Evolutionary conservation across 2,797 vertebrate genomes (phyloP), one percentile per base, ranked within the genome.

Genomic region (Sylvia borin): DNA sequence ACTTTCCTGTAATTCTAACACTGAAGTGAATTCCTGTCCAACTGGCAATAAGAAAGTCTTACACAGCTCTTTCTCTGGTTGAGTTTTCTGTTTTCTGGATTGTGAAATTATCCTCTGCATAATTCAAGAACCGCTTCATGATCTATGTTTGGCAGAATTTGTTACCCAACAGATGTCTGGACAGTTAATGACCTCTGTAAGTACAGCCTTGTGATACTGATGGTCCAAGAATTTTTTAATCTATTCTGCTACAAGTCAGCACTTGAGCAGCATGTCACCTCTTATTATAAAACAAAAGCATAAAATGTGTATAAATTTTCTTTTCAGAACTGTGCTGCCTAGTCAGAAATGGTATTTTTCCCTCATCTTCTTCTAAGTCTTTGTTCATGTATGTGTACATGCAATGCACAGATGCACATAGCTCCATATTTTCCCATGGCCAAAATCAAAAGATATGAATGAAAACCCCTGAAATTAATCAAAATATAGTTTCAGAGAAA

Each of bases 151-250:
- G 94, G 90, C 91, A 95, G 91, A 95, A 92, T 95, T 95, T 96
- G 93, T 95, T 95, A 93, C 85, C 77, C 85, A 95, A 95, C 94
- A 96, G 95, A 97, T 96, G 94, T 92, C 90, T 67, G 91, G 67
- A 65, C 91, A 95, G 80, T 90, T 95, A 96, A 96, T 89, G 94
- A 93, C 90, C 77, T 93, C 92, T 88, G n/a, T 86, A 95, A 96
- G 83, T 86, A 90, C 58, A 94, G 62, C 67, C 42, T 45, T 88
- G 76, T 92, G 94, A 81, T 93, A 64, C 77, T 89, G 77, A 76
- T 87, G 77, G 93, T 74, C 85, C 80, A 90, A 86, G 71, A 87
- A 92, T 88, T 92, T 96, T 96, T 88, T 77, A 90, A 88, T 96
- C 72, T 90, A 53, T 93, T 88, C 77, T 85, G 68, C 79, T 79